Conservation (phyloP, 2,888 invertebrate species). For the Anodontia alba region DNA sequence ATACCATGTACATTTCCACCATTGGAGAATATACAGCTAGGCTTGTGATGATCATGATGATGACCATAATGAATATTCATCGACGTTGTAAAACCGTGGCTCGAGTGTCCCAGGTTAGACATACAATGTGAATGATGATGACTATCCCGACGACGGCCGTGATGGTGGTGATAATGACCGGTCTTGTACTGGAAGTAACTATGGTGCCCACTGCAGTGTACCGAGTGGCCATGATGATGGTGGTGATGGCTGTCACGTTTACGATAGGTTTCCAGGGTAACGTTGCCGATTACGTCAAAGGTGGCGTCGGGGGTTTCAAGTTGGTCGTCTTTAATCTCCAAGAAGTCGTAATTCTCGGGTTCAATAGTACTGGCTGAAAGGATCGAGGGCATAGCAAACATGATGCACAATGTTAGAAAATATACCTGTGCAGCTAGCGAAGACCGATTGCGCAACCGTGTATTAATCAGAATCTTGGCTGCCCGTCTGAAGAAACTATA, state of each 20-base stretch:
- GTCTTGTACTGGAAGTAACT: slow-evolving; percentile 20
- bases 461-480: no score
- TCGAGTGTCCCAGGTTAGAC: slow-evolving; percentile 45
- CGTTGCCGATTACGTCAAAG: slow-evolving; percentile 52
- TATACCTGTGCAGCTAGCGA: no score
- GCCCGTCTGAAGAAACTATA: no score
- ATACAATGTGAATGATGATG: slow-evolving; percentile 46
- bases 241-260: slow-evolving; percentile 8
- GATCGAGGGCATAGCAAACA: no score
- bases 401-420: no score
- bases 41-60: slow-evolving; percentile 42
- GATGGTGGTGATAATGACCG: slow-evolving; percentile 25
- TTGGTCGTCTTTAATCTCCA: slow-evolving; percentile 40
- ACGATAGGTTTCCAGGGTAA: slow-evolving; percentile 33
- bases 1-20: slow-evolving; percentile 44
- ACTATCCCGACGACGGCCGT: slow-evolving; percentile 29
- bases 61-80: slow-evolving; percentile 47
- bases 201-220: slow-evolving; percentile 28
- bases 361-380: neutral
- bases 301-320: slow-evolving; percentile 46
- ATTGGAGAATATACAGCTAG: slow-evolving; percentile 33
- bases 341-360: slow-evolving; percentile 43
- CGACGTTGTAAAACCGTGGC: slow-evolving; percentile 56
- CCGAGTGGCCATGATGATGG: neutral
- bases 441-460: no score